Evolutionary conservation across 2,113 vertebrate genomes (phyloP), one percentile per base, ranked within the genome.

Genomic region (Mugil cephalus): DNA sequence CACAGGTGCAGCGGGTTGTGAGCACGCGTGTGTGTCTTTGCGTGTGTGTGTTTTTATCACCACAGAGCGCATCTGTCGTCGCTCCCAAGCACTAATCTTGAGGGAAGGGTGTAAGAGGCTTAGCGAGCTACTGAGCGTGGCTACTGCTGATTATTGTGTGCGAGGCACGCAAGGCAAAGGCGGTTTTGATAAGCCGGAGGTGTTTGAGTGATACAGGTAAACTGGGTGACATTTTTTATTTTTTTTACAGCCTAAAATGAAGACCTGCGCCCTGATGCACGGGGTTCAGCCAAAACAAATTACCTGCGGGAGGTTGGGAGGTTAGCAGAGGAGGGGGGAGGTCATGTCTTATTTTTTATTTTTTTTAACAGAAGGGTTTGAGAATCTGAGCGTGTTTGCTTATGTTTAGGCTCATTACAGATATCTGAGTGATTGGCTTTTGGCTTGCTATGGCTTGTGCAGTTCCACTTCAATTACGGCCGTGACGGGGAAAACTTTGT

Each of bases 31-130:
- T 59, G 47, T 69, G 73, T 62, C 47, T 70, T 64, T 85, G 63
- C 68, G 55, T 79, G 82, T 74, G 80, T 77, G 80, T 87, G 71
- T 91, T 88, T 92, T 88, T 91, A 92, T 92, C 91, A 83, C 87
- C 90, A 80, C 81, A 42, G 82, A 88, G 91, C 87, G 88, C 90
- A 92, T 93, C 92, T 93, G 93, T 94, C 90, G 88, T 91, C 88
- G 89, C 89, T 93, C 90, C 87, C 89, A 90, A 92, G 82, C 83
- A 89, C 91, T 94, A 95, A 94, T 94, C 93, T 94, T 91, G 87
- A 93, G 91, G 94, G 91, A 94, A 92, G 93, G 91, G 89, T 91
- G 91, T 94, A 95, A 94, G 94, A 93, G 91, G 94, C 92, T 95
- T 95, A 94, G 86, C 72, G 75, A 89, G 91, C 91, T 90, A 93